phyloP scores from a whole-genome alignment of 2,888 invertebrate genomes.

The Amblyteles armatorius region DNA sequence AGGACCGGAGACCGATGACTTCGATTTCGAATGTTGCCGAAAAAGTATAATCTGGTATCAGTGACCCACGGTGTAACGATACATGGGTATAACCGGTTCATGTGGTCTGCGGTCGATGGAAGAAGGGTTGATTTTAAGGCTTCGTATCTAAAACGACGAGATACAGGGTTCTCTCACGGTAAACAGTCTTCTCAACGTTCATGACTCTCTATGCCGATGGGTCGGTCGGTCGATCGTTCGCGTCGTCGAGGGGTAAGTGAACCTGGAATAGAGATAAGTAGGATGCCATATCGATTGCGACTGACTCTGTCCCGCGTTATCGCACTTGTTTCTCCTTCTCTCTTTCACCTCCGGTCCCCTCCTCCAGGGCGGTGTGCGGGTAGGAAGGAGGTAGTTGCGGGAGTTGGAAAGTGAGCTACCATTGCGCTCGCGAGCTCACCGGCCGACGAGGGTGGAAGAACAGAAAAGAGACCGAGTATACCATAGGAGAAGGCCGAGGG shows the following conservation, averaged over 20 bases:
- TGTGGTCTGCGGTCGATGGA: slow-evolving; percentile 50
- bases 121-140: slow-evolving; percentile 29
- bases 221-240: slow-evolving; percentile 55
- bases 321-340: slow-evolving; percentile 33
- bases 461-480: slow-evolving; percentile 48
- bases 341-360: slow-evolving; percentile 28
- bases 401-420: slow-evolving; percentile 80
- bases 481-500: slow-evolving; percentile 32
- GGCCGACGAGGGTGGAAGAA: slow-evolving; percentile 64
- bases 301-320: slow-evolving; percentile 68
- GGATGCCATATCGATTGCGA: slow-evolving; percentile 83
- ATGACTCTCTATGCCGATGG: slow-evolving; percentile 41
- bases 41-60: slow-evolving; percentile 2
- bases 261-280: slow-evolving; percentile 81
- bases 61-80: background rate
- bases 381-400: slow-evolving; percentile 65
- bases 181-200: slow-evolving; percentile 34
- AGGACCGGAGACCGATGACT: background rate
- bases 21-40: slow-evolving; percentile 27
- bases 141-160: slow-evolving; percentile 44
- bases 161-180: slow-evolving; percentile 42
- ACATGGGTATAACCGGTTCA: slow-evolving; percentile 39
- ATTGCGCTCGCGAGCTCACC: slow-evolving; percentile 66
- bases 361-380: slow-evolving; percentile 3
- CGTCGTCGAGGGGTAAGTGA: slow-evolving; percentile 73